Evolutionary conservation across 2,888 invertebrate species (phyloP).

Genomic region (Dynastes hyllus): DNA sequence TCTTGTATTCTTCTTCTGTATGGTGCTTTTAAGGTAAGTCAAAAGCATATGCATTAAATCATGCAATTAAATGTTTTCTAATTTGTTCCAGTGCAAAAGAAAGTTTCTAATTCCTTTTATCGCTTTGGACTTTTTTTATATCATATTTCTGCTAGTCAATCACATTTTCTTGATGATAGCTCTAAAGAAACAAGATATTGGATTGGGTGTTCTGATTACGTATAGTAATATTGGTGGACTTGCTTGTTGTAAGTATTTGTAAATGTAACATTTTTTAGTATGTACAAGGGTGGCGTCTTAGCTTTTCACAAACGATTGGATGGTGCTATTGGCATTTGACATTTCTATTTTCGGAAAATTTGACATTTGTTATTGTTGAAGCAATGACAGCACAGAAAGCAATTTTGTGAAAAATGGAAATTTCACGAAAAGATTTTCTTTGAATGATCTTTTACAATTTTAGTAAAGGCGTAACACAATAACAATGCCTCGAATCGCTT

Average conservation of each 20-base stretch:
- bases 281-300: no score
- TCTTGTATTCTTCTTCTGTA: constrained; percentile 44
- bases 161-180: constrained; percentile 48
- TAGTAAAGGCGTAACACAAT: no score
- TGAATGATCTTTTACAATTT: no score
- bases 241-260: constrained; percentile 47
- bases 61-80: background rate
- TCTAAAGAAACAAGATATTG: constrained; percentile 42
- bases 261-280: background rate
- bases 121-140: constrained; percentile 30
- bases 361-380: no score
- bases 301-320: no score
- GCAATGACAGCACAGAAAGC: no score
- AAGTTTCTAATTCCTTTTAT: constrained; percentile 30
- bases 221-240: constrained; percentile 52
- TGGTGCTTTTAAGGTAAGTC: constrained; percentile 45
- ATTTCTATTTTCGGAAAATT: no score
- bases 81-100: constrained; percentile 39
- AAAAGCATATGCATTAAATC: background rate
- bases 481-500: no score
- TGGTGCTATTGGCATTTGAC: no score
- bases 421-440: no score
- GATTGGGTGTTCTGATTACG: constrained; percentile 48
- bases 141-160: constrained; percentile 18
- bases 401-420: no score